A percentile compares a stretch with the other conserved stretches of the same genome.
Evolutionary conservation across 2,113 vertebrate genomes (phyloP).

Genomic region (Lontra canadensis): DNA sequence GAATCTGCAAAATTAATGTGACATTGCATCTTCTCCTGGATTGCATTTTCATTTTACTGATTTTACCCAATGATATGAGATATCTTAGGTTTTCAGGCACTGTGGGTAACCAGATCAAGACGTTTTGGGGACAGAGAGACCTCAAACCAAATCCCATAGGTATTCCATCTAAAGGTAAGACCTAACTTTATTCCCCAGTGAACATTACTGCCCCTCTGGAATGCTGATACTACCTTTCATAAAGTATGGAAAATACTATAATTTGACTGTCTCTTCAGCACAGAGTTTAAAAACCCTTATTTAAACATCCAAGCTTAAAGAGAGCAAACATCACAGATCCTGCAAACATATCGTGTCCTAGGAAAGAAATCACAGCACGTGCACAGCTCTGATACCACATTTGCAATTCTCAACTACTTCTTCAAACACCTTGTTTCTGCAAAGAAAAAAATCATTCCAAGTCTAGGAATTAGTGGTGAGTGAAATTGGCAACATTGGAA

Average conservation of each 20-base stretch:
- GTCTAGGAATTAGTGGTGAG: slow-evolving; percentile 67
- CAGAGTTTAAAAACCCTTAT: not conserved
- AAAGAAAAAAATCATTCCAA: slow-evolving; percentile 64
- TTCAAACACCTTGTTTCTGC: slow-evolving; percentile 71
- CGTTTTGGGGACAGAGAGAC: not conserved
- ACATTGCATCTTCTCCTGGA: not conserved
- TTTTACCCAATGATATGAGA: not conserved
- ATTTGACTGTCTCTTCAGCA: not conserved
- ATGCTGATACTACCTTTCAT: not conserved
- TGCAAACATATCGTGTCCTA: slow-evolving; percentile 55
- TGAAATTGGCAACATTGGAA: slow-evolving; percentile 62
- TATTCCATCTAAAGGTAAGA: not conserved
- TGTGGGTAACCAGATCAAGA: not conserved
- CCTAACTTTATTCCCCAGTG: not conserved
- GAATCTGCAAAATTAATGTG: not conserved
- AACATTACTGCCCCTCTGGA: not conserved
- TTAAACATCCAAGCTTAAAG: slow-evolving; percentile 54
- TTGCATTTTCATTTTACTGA: not conserved
- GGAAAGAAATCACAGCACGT: slow-evolving; percentile 46
- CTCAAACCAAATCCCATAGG: not conserved
- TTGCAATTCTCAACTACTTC: slow-evolving; percentile 63
- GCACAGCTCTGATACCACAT: slow-evolving; percentile 26
- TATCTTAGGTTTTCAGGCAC: not conserved
- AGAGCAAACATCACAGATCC: slow-evolving; percentile 59
- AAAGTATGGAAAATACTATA: not conserved